Base-by-base conservation (phyloP, 1,140 invertebrate genomes). In the Hyphantria cunea region DNA sequence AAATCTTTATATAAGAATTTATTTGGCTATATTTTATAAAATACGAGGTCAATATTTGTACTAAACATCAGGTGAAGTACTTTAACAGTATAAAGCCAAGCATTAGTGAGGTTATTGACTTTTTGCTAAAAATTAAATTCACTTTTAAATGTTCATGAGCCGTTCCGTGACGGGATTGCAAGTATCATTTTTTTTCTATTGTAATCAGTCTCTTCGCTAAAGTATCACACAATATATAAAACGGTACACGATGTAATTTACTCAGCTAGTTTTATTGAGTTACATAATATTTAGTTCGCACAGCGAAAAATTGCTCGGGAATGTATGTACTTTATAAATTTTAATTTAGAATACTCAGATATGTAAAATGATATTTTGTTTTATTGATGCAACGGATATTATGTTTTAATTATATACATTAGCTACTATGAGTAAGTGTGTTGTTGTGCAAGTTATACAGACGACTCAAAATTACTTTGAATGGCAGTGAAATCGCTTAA, bases 201-300 rank as follows among this genome's bases (percentile, higher is more conserved):
- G 56, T 33, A 37, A 60, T 44, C 56, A 45, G 56, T 33, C 37
- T 60, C 12, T 60, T 51, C 41, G 45, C 44, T 51, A 42, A 17
- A 33, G 41, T 37, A 60, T 50, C 33, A 37, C 48, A 25, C 48
- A 58, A 58, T 50, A 60, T 51, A 47, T 51, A 17, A 37, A 45
- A 45, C 45, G 25, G 49, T 32, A 37, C 48, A 44, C 34, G 13
- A 48, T 25, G 14, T 53, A 47, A 70, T 37, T 64, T 54, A 61
- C 55, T 60, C 60, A 62, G 15, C 25, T 15, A 31, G 48, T 69
- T 73, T 70, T 66, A 72, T n/a, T 50, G 64, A 68, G 59, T 53
- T 73, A 55, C 52, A 37, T 62, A 68, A 70, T 71, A 63, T n/a
- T n/a, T n/a, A n/a, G n/a, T n/a, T n/a, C n/a, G n/a, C n/a, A n/a